These are phyloP conservation scores for Plagodis pulveraria DNA, from an alignment of 2,888 invertebrate genomes.

Conservation along the genomic window DNA sequence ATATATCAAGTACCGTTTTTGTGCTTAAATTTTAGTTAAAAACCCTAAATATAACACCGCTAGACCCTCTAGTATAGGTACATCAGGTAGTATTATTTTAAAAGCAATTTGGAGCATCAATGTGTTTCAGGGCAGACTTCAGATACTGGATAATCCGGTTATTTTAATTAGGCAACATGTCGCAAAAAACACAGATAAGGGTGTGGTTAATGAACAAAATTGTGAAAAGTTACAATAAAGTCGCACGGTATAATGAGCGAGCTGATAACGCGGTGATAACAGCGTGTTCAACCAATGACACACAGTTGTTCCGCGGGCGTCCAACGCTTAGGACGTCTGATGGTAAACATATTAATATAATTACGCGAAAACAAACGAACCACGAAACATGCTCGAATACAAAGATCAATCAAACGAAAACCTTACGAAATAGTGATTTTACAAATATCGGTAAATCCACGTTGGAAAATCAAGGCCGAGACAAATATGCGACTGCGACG, in stretches of 20 bases:
- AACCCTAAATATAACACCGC: conserved; percentile 2
- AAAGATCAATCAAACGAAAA: conserved; percentile 46
- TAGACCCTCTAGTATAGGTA: neutral
- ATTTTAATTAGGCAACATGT: conserved; percentile 21
- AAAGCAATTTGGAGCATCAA: neutral
- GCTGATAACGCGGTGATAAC: conserved; percentile 66
- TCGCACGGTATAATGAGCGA: conserved; percentile 43
- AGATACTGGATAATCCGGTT: conserved; percentile 34
- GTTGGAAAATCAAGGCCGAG: conserved; percentile 41
- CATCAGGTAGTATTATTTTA: neutral
- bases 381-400: conserved; percentile 60
- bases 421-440: conserved; percentile 18
- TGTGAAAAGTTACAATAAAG: conserved; percentile 47
- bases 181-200: conserved; percentile 41
- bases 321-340: conserved; percentile 64
- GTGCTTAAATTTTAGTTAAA: conserved; percentile 6
- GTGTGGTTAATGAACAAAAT: conserved; percentile 46
- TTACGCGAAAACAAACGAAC: conserved; percentile 64
- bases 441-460: conserved; percentile 11
- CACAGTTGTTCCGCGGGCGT: conserved; percentile 72
- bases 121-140: neutral
- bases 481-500: conserved; percentile 16
- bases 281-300: conserved; percentile 46
- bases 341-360: conserved; percentile 37
- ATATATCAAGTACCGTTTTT: neutral